Conservation (phyloP, 2,888 invertebrate genomes). For the Cantharis lateralis region DNA sequence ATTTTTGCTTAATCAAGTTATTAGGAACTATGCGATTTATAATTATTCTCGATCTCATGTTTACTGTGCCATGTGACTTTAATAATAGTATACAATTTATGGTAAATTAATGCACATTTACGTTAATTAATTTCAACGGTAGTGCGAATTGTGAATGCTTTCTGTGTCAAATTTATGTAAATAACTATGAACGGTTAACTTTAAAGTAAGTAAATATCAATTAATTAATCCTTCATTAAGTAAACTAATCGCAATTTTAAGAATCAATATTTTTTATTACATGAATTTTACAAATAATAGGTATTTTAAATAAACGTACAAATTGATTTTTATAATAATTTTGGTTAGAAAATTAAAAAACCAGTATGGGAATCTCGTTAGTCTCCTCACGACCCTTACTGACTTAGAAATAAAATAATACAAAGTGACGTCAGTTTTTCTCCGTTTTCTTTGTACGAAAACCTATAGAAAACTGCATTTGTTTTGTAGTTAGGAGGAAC, state of each 20-base stretch:
- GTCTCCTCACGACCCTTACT: no score
- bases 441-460: no score
- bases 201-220: background rate
- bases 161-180: background rate
- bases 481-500: no score
- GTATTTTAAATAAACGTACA: no score
- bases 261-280: no score
- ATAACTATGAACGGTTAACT: background rate
- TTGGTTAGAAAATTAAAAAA: no score
- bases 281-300: no score
- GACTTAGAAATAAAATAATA: no score
- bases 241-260: background rate
- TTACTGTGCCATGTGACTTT: background rate
- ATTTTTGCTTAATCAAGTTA: background rate
- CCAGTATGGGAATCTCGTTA: no score
- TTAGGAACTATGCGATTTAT: background rate
- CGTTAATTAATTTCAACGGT: background rate
- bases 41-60: background rate
- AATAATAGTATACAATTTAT: background rate
- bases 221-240: background rate
- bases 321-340: no score
- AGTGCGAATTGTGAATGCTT: background rate
- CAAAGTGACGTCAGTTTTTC: no score
- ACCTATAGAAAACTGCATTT: no score
- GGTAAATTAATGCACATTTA: background rate